Evolutionary conservation across 2,113 vertebrate species (phyloP), one percentile per base, ranked within the genome.

Genomic region (Malurus cyaneus): DNA sequence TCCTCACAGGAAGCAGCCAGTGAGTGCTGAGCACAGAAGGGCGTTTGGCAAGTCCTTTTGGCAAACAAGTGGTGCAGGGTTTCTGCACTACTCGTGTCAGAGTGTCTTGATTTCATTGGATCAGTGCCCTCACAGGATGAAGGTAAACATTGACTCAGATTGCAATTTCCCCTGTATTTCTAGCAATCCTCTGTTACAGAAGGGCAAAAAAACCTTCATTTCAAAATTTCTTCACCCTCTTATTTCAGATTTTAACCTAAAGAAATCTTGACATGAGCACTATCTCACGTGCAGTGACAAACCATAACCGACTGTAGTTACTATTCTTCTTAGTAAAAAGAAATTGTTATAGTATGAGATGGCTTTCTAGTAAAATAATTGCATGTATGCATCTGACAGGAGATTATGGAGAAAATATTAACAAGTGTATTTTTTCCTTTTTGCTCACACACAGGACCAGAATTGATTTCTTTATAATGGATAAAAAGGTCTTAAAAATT

Each of bases 71-170:
- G 19, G 2, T 28, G 12, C 26, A 52, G 20, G 18, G 15, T 3
- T 1, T 14, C 39, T 54, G 14, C 26, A 25, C 6, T 24, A 26
- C 8, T 44, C 5, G 14, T 2, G 0, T 13, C 16, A 39, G 10
- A 0, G 0, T 11, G 16, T 19, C n/a, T 2, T 46, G 12, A 46
- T 78, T 66, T 57, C 41, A 36, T 10, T 19, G 6, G 39, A 39
- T 39, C 39, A 39, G 17, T 50, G 10, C 2, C 47, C 39, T 80
- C 62, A 11, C 8, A 41, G 26, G 18, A 39, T 8, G 5, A 82
- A 86, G 24, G n/a, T 28, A 74, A 92, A 62, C 47, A 23, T 15
- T 34, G 52, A 46, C 29, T 86, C 25, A 49, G 9, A 14, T 16
- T 67, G 15, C 14, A 87, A 15, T 70, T 72, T 57, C 42, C 10